These are phyloP conservation scores for Jaculus jaculus DNA, from an alignment of 2,113 vertebrate genomes.

Conservation along the genomic window DNA sequence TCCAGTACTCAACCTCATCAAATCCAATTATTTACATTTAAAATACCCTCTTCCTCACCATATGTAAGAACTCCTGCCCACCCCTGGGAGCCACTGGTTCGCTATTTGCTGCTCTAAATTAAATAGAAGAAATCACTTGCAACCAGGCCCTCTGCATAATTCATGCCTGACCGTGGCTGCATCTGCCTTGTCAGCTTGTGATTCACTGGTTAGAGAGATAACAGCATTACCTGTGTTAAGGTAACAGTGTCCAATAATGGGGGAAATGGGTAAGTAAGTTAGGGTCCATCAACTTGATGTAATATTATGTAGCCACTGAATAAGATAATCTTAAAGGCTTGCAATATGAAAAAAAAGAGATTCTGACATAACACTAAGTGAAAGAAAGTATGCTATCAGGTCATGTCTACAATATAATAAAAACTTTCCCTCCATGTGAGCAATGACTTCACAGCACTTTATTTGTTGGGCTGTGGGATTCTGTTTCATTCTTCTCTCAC, in stretches of 20 bases:
- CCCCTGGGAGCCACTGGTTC: neutral
- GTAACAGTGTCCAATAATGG: slow-evolving; percentile 52
- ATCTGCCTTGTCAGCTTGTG: slow-evolving; percentile 62
- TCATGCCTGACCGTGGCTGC: slow-evolving; percentile 24
- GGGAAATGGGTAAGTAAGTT: slow-evolving; percentile 66
- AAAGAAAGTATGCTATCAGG: slow-evolving; percentile 27
- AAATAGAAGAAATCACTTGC: slow-evolving; percentile 12
- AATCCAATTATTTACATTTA: neutral
- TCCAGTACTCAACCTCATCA: neutral
- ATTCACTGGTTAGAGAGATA: slow-evolving; percentile 62
- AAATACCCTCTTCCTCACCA: neutral
- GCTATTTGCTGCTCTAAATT: slow-evolving; percentile 23
- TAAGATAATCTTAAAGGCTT: slow-evolving; percentile 52
- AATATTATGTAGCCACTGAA: slow-evolving; percentile 60
- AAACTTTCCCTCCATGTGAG: neutral
- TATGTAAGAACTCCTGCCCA: neutral
- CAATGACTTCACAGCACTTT: neutral
- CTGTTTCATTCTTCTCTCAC: neutral
- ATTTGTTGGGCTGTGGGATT: neutral
- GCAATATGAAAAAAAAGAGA: neutral
- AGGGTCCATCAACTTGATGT: slow-evolving; percentile 59
- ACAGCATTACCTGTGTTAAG: slow-evolving; percentile 52
- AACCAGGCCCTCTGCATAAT: slow-evolving; percentile 56
- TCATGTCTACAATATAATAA: slow-evolving; percentile 12
- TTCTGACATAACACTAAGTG: slow-evolving; percentile 52